phyloP scores from a whole-genome alignment of 2,797 vertebrate genomes.

The Helostoma temminkii region DNA sequence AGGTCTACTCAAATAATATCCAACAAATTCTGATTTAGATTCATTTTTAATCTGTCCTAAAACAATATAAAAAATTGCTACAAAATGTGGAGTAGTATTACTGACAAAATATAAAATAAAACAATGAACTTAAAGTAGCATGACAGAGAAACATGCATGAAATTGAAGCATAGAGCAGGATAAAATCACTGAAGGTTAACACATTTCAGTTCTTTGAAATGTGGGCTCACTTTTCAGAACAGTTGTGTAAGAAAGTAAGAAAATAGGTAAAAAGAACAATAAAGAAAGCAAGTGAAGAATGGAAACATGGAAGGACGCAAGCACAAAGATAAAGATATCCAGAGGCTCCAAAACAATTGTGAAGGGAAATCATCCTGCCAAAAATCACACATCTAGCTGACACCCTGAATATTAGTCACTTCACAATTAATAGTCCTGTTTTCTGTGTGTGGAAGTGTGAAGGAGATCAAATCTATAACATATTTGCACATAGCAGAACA shows the following conservation, averaged over 20 bases:
- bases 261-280: background rate
- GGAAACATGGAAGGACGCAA: slow-evolving; percentile 15
- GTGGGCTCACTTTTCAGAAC: background rate
- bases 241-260: background rate
- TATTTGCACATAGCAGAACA: slow-evolving; percentile 35
- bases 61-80: background rate
- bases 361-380: slow-evolving; percentile 60
- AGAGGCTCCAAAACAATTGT: slow-evolving; percentile 30
- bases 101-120: background rate
- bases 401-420: slow-evolving; percentile 69
- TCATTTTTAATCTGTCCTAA: background rate
- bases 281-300: background rate
- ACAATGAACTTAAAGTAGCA: background rate
- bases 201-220: slow-evolving; percentile 8
- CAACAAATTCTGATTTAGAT: background rate
- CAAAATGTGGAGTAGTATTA: background rate
- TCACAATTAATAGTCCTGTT: slow-evolving; percentile 64
- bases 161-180: background rate
- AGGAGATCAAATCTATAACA: slow-evolving; percentile 46
- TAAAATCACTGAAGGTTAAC: slow-evolving; percentile 1
- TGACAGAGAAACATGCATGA: slow-evolving; percentile 7
- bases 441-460: slow-evolving; percentile 41
- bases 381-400: slow-evolving; percentile 76
- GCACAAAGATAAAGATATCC: slow-evolving; percentile 26
- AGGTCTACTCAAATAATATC: too few relatives aligned